A percentile compares a stretch with the other conserved stretches of the same genome.
phyloP scores from a whole-genome alignment of 2,797 vertebrate genomes.

The Enteromius paludinosus region DNA sequence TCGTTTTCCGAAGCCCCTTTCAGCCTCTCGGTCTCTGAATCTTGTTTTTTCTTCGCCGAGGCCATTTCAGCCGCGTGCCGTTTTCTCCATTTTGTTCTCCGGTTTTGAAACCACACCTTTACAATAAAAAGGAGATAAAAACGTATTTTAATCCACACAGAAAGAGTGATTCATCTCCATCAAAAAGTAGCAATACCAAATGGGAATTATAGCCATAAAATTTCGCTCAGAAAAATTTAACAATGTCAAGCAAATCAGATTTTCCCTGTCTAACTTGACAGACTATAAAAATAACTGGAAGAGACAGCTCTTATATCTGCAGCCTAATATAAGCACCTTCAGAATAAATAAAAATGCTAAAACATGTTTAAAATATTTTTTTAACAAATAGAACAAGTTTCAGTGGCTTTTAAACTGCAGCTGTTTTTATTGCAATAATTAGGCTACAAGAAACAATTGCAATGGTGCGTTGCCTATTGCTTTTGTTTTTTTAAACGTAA shows the following conservation, averaged over 20 bases:
- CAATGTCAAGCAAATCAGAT: neutral
- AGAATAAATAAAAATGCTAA: neutral
- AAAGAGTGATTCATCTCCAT: neutral
- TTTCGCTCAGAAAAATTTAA: too few relatives aligned
- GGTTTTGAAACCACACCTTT: constrained; percentile 98
- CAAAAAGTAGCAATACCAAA: neutral
- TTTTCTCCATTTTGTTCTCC: constrained; percentile 96
- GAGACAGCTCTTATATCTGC: neutral
- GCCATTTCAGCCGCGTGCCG: constrained; percentile 98
- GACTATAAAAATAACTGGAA: neutral
- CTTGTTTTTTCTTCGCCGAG: constrained; percentile 96
- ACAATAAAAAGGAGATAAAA: constrained; percentile 3
- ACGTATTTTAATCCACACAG: neutral
- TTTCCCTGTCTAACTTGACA: neutral
- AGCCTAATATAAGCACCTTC: neutral
- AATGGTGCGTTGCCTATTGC: too few relatives aligned
- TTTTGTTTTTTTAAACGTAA: neutral
- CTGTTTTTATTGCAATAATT: neutral
- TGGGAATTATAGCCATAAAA: too few relatives aligned
- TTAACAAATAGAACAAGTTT: neutral
- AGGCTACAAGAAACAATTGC: neutral
- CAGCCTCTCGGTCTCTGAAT: constrained; percentile 92
- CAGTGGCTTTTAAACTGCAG: neutral
- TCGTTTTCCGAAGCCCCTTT: constrained; percentile 92
- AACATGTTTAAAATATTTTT: neutral